Evolutionary conservation across 2,113 vertebrate species (phyloP).

Genomic region (Ochotona princeps): DNA sequence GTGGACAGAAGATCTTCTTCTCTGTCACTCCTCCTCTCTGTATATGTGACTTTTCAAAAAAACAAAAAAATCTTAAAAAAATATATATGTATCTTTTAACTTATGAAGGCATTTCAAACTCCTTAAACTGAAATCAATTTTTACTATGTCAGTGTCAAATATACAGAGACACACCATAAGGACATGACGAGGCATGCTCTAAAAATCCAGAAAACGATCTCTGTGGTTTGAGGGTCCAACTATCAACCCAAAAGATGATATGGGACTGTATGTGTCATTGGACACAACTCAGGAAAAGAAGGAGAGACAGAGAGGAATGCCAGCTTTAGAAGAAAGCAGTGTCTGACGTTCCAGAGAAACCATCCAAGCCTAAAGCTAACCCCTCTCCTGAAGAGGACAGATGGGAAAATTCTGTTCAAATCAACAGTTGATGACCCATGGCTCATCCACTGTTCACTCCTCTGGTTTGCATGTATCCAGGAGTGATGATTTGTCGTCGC

Average conservation of each 20-base stretch:
- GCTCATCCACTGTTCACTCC: background rate
- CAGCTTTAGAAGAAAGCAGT: no score
- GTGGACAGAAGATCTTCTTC: no score
- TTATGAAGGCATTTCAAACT: background rate
- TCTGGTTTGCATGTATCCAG: background rate
- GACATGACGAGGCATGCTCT: background rate
- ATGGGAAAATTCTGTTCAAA: background rate
- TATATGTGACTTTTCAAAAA: no score
- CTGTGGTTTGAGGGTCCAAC: background rate
- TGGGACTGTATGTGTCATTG: fast-evolving
- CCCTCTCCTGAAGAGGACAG: constrained; percentile 8
- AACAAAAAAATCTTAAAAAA: no score
- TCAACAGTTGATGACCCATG: background rate
- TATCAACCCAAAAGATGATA: background rate
- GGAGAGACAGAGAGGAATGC: fast-evolving
- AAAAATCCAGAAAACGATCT: background rate
- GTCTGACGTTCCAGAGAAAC: background rate
- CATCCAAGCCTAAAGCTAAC: background rate
- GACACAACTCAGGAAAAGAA: background rate
- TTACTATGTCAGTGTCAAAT: constrained; percentile 30
- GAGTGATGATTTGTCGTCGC: background rate
- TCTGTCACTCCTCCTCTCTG: no score
- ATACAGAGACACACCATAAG: background rate
- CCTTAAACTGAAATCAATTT: background rate
- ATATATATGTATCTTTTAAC: background rate